These are phyloP conservation scores for Coreoperca whiteheadi DNA, from an alignment of 2,113 vertebrate species.

Conservation along the genomic window DNA sequence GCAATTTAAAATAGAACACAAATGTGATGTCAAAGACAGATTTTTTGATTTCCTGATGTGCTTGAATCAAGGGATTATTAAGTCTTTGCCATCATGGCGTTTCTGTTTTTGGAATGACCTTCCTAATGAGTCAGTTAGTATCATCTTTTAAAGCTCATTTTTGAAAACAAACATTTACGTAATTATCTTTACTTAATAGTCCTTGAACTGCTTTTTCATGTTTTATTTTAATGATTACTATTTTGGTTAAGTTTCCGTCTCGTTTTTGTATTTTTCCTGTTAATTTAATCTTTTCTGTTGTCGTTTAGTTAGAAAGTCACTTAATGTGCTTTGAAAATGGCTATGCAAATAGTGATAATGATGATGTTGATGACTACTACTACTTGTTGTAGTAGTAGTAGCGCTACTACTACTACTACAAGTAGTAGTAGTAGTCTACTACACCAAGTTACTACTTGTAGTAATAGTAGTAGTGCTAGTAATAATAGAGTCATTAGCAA, in stretches of 20 bases:
- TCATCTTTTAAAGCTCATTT: constrained; percentile 30
- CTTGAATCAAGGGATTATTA: constrained; percentile 23
- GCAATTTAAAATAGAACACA: not conserved
- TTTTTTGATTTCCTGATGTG: constrained; percentile 7
- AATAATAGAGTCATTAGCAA: constrained; percentile 24
- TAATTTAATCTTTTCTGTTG: constrained; percentile 31
- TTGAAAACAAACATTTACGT: constrained; percentile 49
- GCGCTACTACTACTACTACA: constrained; percentile 35
- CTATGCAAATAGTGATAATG: constrained; percentile 23
- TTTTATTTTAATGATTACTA: constrained; percentile 27
- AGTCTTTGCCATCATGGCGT: not conserved
- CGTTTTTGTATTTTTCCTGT: constrained; percentile 21
- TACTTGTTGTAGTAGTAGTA: constrained; percentile 12
- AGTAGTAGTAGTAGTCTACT: constrained; percentile 4
- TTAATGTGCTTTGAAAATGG: constrained; percentile 52
- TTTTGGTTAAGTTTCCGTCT: constrained; percentile 37
- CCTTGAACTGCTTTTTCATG: constrained; percentile 35
- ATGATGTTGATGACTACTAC: constrained; percentile 28
- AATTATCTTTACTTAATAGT: constrained; percentile 61
- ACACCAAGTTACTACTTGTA: no score
- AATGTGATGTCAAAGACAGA: not conserved
- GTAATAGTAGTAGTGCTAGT: constrained; percentile 19
- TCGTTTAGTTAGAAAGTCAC: constrained; percentile 38
- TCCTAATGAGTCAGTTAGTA: constrained; percentile 31
- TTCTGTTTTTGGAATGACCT: constrained; percentile 40